A percentile compares a stretch with the other conserved stretches of the same genome.
Conservation (phyloP, 2,113 vertebrate species). For the Eulacestoma nigropectus region DNA sequence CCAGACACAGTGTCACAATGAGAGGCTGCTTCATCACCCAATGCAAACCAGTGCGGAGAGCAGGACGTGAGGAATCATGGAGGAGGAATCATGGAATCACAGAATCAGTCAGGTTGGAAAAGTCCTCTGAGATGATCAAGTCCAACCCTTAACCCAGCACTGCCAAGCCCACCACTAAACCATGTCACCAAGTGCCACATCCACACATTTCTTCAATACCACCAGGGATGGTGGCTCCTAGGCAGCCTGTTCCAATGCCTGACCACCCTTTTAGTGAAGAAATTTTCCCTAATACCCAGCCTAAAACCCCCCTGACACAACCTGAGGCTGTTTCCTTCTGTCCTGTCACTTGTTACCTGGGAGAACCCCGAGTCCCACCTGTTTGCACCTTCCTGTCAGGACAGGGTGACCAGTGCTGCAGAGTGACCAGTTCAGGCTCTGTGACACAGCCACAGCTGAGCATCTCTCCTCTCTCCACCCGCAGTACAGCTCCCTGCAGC, state of each 20-base stretch:
- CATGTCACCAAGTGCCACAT: not conserved
- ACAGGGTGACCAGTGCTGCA: not conserved
- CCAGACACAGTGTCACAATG: not conserved
- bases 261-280: not conserved
- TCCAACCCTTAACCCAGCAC: not conserved
- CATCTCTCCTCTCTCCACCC: not conserved
- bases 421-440: not conserved
- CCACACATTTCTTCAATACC: not conserved
- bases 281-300: not conserved
- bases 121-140: not conserved
- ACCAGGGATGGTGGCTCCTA: not conserved
- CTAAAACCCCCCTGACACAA: not conserved
- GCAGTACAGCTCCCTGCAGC: not conserved
- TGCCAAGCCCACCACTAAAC: not conserved
- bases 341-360: not conserved
- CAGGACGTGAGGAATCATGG: not conserved
- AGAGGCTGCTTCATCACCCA: not conserved
- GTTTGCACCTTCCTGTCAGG: not conserved
- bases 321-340: not conserved
- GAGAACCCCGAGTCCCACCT: rapidly evolving
- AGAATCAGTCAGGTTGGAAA: not conserved
- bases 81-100: not conserved
- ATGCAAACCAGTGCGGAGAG: not conserved
- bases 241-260: not conserved
- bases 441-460: not conserved